These are phyloP conservation scores for Phoebastria nigripes DNA, from an alignment of 2,797 vertebrate species.

Conservation along the genomic window DNA sequence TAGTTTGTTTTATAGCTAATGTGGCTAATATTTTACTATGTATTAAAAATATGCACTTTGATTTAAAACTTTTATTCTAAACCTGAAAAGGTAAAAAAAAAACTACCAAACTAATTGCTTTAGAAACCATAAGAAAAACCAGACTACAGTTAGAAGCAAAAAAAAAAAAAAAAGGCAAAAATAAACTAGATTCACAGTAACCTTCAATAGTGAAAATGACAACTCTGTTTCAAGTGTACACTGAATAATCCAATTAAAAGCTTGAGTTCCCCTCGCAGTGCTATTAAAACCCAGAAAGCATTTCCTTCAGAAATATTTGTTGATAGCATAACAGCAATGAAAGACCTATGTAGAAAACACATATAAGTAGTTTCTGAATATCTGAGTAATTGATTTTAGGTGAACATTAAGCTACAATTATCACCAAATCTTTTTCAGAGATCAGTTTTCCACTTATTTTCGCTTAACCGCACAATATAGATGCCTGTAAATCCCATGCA, in stretches of 20 bases:
- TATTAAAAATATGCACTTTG: not conserved
- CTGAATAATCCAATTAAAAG: not conserved
- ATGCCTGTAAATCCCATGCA: rapidly evolving
- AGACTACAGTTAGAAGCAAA: not conserved
- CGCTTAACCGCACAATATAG: rapidly evolving
- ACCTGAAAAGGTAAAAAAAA: not conserved
- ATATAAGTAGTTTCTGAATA: not conserved
- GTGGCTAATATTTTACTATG: not conserved
- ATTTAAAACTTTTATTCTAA: not conserved
- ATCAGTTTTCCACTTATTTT: not conserved
- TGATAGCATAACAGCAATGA: not conserved
- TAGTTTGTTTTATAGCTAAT: not conserved
- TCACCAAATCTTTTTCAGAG: not conserved
- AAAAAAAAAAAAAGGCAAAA: not conserved
- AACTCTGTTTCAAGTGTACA: not conserved
- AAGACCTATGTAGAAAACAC: not conserved
- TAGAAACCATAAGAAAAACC: not conserved
- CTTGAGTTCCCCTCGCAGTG: not conserved
- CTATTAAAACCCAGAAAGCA: not conserved
- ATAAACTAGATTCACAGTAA: not conserved
- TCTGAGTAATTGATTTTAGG: not conserved
- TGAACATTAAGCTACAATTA: not conserved
- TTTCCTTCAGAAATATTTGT: not conserved
- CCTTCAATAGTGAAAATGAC: not conserved
- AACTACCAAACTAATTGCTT: not conserved